Conservation (phyloP, 2,888 invertebrate species). For the Celastrina argiolus region DNA sequence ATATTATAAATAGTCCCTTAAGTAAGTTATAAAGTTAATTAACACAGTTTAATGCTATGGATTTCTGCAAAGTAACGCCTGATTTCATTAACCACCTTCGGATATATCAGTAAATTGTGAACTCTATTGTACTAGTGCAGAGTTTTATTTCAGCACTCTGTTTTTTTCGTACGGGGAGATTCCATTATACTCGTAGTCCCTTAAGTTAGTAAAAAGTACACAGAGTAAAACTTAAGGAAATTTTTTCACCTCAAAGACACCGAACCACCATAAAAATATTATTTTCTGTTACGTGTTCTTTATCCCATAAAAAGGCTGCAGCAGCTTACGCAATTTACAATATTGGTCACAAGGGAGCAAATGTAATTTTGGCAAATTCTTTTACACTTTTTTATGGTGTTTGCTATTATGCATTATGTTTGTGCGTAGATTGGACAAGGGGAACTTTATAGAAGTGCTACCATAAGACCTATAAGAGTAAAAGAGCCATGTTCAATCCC, state of each 20-base stretch:
- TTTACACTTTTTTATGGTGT: background rate
- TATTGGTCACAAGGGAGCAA: background rate
- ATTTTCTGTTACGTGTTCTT: background rate
- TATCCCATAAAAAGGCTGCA: background rate
- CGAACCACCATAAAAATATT: background rate
- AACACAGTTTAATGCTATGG: too few relatives aligned
- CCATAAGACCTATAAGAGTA: too few relatives aligned
- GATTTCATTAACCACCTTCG: too few relatives aligned
- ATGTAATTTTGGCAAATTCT: constrained; percentile 4
- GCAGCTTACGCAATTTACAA: constrained; percentile 2
- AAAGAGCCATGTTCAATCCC: too few relatives aligned
- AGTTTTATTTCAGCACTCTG: too few relatives aligned
- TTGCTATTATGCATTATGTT: background rate
- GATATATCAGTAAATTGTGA: too few relatives aligned
- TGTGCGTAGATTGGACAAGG: background rate
- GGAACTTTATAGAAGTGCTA: background rate
- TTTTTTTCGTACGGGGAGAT: too few relatives aligned
- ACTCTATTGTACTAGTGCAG: too few relatives aligned
- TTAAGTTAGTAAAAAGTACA: background rate
- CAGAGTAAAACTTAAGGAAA: background rate
- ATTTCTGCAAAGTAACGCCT: too few relatives aligned
- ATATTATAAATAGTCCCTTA: too few relatives aligned
- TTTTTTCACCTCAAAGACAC: background rate
- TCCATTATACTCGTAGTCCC: too few relatives aligned
- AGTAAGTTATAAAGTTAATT: too few relatives aligned